Evolutionary conservation across 2,797 vertebrate genomes (phyloP), one percentile per base, ranked within the genome.

Genomic region (Tauraco hartlaubi): DNA sequence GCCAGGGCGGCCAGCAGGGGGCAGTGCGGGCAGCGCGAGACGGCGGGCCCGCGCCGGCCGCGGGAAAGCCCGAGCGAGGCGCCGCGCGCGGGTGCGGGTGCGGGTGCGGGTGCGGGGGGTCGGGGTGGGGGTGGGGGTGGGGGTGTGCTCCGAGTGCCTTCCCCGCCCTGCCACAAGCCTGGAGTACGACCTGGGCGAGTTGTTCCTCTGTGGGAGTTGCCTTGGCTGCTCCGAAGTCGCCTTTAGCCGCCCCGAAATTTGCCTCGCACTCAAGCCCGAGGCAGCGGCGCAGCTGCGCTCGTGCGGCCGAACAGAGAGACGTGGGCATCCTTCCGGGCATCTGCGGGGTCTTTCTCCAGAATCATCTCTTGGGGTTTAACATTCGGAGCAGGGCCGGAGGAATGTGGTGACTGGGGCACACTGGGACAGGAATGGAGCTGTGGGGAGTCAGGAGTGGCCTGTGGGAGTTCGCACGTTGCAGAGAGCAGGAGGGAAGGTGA

Each of bases 1-100:
- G 21, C 6, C 62, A 1, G 71, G 20, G 90, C 68, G n/a, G 10
- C 94, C 92, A 88, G 94, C 85, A 94, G 96, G 63, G 95, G 95
- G 95, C 29, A 90, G 90, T 95, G 95, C 90, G 96, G 69, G 44
- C 92, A 94, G 80, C 67, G 5, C 4, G 6, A 28, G 74, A 23
- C 41, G 9, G 9, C 10, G 1, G 16, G 41, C 4, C 0, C 43
- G 37, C 6, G 2, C 2, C 35, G 37, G 10, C 19, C 2, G 5
- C 12, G 35, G 41, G 14, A 5, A 11, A 66, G 74, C 55, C 6
- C 8, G 9, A n/a, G 22, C 26, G 1, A 52, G 8, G 2, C 15
- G 35, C 29, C 59, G 8, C 29, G 55, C 19, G 0, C 0, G n/a
- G n/a, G n/a, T n/a, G n/a, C n/a, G n/a, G n/a, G n/a, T n/a, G n/a